Evolutionary conservation across 1,140 invertebrate species (phyloP).

Genomic region (Trachymyrmex septentrionalis): DNA sequence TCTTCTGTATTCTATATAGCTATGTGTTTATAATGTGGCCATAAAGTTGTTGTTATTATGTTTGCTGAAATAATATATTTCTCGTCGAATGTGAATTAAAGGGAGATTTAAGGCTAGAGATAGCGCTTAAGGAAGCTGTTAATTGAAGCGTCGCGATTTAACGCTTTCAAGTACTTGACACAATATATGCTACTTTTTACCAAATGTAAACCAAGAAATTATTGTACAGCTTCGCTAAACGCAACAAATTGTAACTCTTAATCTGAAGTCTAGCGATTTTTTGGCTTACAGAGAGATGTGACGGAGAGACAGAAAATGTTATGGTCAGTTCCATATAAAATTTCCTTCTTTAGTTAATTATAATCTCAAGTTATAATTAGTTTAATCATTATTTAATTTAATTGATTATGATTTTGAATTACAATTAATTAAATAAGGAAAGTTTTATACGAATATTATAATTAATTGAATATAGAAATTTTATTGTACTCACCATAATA

Average conservation of each 20-base stretch:
- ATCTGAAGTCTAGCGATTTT: neutral
- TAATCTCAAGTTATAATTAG: slow-evolving; percentile 30
- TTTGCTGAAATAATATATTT: slow-evolving; percentile 51
- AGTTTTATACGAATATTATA: neutral
- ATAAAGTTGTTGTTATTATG: slow-evolving; percentile 57
- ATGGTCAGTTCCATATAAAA: neutral
- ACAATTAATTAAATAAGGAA: slow-evolving; percentile 23
- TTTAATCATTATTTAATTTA: neutral
- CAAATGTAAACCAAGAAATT: neutral
- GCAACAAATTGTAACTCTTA: neutral
- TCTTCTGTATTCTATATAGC: slow-evolving; percentile 13
- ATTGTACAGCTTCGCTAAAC: neutral
- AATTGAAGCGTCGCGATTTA: neutral
- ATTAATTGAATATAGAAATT: slow-evolving; percentile 20
- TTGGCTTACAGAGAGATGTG: neutral
- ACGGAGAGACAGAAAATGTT: neutral
- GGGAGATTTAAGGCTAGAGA: slow-evolving; percentile 2
- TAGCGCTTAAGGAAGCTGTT: slow-evolving; percentile 5
- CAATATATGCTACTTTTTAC: neutral
- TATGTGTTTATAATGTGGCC: slow-evolving; percentile 32
- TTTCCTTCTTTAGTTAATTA: slow-evolving; percentile 15
- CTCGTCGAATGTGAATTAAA: slow-evolving; percentile 7
- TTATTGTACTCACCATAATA: slow-evolving; percentile 4
- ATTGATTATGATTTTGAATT: slow-evolving; percentile 28
- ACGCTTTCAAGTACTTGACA: neutral